Evolutionary conservation across 1,140 invertebrate species (phyloP).

Genomic region (Solenopsis invicta): DNA sequence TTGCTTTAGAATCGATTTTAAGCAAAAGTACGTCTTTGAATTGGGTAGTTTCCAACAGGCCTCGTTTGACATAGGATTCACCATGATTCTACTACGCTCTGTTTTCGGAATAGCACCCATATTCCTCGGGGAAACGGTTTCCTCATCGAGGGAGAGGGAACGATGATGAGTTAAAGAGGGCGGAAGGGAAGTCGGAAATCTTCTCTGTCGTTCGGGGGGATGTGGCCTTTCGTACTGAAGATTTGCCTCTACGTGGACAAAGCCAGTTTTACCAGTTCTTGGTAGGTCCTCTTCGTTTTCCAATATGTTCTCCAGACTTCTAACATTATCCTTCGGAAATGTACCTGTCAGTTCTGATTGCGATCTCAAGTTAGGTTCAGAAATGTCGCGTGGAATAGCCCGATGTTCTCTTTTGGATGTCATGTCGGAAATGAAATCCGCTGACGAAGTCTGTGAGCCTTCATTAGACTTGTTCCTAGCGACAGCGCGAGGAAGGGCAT

Average conservation of each 20-base stretch:
- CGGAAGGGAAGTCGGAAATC: conserved; percentile 13
- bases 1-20: conserved; percentile 84
- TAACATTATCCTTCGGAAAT: conserved; percentile 74
- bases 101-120: conserved; percentile 79
- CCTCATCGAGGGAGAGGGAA: conserved; percentile 51
- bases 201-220: neutral
- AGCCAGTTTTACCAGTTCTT: conserved; percentile 28
- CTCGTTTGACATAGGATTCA: conserved; percentile 80
- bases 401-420: neutral
- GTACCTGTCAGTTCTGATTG: conserved; percentile 70
- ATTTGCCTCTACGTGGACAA: neutral
- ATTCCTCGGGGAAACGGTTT: conserved; percentile 28
- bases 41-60: conserved; percentile 72
- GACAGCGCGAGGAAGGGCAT: neutral
- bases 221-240: conserved; percentile 39
- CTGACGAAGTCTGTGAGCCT: neutral
- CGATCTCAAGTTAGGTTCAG: conserved; percentile 82
- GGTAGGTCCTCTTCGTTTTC: conserved; percentile 78
- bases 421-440: neutral
- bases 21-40: conserved; percentile 83
- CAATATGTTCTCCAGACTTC: conserved; percentile 83
- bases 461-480: conserved; percentile 15
- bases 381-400: conserved; percentile 77
- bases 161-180: conserved; percentile 18
- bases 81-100: conserved; percentile 71